These are phyloP conservation scores for Eulithis prunata DNA, from an alignment of 2,888 invertebrate genomes.

Conservation along the genomic window DNA sequence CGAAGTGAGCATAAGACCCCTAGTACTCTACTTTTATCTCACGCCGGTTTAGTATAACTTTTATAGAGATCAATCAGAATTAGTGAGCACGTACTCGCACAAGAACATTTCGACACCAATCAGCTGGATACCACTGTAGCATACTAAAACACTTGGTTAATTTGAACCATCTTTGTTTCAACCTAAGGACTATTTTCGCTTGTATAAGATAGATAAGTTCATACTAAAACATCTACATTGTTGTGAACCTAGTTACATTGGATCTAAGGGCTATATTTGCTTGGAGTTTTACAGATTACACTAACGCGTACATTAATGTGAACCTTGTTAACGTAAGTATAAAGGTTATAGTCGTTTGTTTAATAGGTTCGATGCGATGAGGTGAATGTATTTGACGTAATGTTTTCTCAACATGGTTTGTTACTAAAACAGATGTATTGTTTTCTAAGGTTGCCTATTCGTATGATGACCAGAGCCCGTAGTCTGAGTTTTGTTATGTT, in stretches of 20 bases:
- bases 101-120: too few species aligned
- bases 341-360: conserved; percentile 35
- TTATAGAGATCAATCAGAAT: too few species aligned
- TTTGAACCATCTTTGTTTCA: too few species aligned
- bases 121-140: too few species aligned
- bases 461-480: not conserved
- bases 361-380: conserved; percentile 33
- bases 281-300: conserved; percentile 15
- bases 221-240: not conserved
- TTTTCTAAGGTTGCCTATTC: not conserved
- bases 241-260: conserved; percentile 6
- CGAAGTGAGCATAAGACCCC: too few species aligned
- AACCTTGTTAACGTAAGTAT: conserved; percentile 4
- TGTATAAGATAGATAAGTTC: too few species aligned
- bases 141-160: too few species aligned
- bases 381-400: conserved; percentile 59
- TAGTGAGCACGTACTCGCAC: conserved; percentile 5
- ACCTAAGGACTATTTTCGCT: too few species aligned
- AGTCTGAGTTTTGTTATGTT: too few species aligned
- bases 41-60: too few species aligned
- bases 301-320: not conserved
- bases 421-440: conserved; percentile 25
- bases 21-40: too few species aligned
- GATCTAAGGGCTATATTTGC: conserved; percentile 26
- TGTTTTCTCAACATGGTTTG: conserved; percentile 48